Percentiles rank a stretch among this genome's conserved stretches.
Conservation (phyloP, 1,140 invertebrate genomes). For the Anagrus nilaparvatae region DNA sequence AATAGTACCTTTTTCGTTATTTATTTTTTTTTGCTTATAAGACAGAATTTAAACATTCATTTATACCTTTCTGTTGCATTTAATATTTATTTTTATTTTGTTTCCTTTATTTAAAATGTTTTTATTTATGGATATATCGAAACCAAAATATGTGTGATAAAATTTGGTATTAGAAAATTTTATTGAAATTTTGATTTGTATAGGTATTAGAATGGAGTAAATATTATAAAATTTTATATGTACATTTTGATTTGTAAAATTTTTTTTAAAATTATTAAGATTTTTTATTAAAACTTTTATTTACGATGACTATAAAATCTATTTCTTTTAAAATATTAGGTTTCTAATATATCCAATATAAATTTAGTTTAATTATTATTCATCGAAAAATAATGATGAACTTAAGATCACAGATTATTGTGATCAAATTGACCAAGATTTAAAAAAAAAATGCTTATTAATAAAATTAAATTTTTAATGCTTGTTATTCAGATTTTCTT, state of each 20-base stretch:
- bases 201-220: background rate
- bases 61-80: conserved; percentile 13
- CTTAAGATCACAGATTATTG: conserved; percentile 41
- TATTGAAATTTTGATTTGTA: no score
- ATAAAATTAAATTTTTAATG: conserved; percentile 17
- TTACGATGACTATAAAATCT: conserved; percentile 12
- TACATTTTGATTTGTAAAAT: background rate
- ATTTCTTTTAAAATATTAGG: conserved; percentile 13
- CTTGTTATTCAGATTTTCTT: conserved; percentile 26
- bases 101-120: conserved; percentile 12
- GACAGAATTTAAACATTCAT: no score
- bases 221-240: background rate
- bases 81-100: conserved; percentile 13
- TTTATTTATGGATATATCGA: conserved; percentile 9
- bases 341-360: conserved; percentile 27
- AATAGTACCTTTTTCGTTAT: conserved; percentile 15
- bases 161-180: no score
- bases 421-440: conserved; percentile 39
- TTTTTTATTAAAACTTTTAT: no score
- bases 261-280: background rate
- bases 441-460: conserved; percentile 26
- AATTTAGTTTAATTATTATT: conserved; percentile 41
- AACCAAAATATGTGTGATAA: background rate
- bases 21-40: conserved; percentile 18
- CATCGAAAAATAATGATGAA: conserved; percentile 26